Base-by-base conservation (phyloP, 2,888 invertebrate genomes). In the Yponomeuta plumbellus region DNA sequence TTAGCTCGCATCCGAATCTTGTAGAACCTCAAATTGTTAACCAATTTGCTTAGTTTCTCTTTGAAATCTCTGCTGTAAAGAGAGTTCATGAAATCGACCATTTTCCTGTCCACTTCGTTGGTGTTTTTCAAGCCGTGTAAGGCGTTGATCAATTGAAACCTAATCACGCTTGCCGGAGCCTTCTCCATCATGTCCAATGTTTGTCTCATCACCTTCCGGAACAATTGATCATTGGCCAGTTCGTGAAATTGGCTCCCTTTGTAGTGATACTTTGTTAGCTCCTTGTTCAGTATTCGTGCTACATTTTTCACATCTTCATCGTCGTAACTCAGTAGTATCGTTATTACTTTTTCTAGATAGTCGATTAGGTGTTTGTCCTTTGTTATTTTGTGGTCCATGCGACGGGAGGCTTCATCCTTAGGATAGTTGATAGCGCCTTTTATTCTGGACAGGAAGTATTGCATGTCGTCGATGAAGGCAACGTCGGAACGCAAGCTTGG, bases 261-360 rank as follows among this genome's bases (percentile, higher is more conserved):
- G 56, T 78, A 77, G 20, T 80, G 74, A 57, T 75, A 76, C 66
- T 76, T 79, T 17, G 74, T 74, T 0, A 81, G 61, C 76, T 84
- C 84, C 1, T 71, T 71, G 10, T 77, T 71, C 0, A 81, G 10
- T 0, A 76, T 67, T 0, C 68, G 65, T 2, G 79, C 68, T 0
- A 80, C 66, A 0, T 78, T 71, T 71, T 77, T 71, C 5, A 86
- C 71, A 23, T 79, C 79, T 0, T 76, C 66, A n/a, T 83, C 77
- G 1, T 75, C 70, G 39, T 77, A 84, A 0, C 67, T 67, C 6
- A 73, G 73, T 0, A 86, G 22, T 3, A 75, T 70, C 0, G 63
- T 39, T 11, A 80, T 57, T 0, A 68, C 66, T n/a, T 77, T 69
- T 67, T 70, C 67, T 0, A 85, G 20, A n/a, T 85, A 85, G 61